Evolutionary conservation across 2,888 invertebrate species (phyloP), one percentile per base, ranked within the genome.

Genomic region (Scrobipalpa costella): DNA sequence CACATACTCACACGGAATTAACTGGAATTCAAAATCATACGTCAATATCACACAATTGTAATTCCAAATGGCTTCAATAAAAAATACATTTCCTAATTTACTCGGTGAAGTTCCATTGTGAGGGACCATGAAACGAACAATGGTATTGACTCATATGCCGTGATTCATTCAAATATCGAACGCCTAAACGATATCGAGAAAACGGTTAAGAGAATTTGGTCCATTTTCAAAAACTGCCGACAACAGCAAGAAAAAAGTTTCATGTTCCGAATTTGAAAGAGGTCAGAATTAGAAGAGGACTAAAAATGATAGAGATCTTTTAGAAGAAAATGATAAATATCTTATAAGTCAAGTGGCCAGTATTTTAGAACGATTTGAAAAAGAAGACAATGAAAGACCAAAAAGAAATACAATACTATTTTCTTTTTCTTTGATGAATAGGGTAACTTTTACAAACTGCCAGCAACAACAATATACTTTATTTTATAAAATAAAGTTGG

Each of bases 41-140:
- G 49, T 47, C 49, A 60, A 59, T 33, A 77, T 76, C 75, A 74
- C 70, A 76, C 85, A 83, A 86, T 89, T 90, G 84, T 85, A 80
- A 90, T 88, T 89, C 89, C 72, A 76, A 76, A 81, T 82, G 83
- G 80, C 80, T 83, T 81, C 84, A 88, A 88, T 89, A 90, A 89
- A 90, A 89, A 88, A 86, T 78, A 84, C 89, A 86, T 90, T 89
- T 88, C 90, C 90, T 88, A 90, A 90, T 89, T 90, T 88, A 90
- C 88, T 81, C 72, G 75, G 74, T 34, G 73, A 77, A 75, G 78
- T 72, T n/a, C 84, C 81, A 86, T 85, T 86, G 84, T 83, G 76
- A 77, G n/a, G 33, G 49, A 50, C 49, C 50, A 61, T 58, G 58
- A 8, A 61, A 21, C 75, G 85, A 87, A 90, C 89, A 90, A 89